These are phyloP conservation scores for Callipepla californica DNA, from an alignment of 2,113 vertebrate genomes.

Conservation along the genomic window DNA sequence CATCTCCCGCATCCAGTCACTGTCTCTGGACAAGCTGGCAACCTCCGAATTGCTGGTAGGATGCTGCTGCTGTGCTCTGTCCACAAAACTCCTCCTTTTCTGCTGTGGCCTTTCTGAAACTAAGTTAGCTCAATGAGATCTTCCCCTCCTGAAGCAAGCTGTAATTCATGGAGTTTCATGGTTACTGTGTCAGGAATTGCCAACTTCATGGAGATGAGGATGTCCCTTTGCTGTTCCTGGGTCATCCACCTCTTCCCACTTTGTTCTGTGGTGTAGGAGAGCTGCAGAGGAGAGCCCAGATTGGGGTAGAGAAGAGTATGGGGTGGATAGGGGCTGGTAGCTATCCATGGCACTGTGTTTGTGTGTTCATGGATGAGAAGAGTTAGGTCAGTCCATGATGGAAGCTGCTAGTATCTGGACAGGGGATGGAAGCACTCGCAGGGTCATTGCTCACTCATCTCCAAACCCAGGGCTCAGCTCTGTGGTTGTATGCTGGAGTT, in stretches of 20 bases:
- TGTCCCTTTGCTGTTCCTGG: not conserved
- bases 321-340: not conserved
- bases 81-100: not conserved
- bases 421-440: not conserved
- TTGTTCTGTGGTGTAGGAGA: not conserved
- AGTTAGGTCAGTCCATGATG: not conserved
- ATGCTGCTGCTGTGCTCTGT: not conserved
- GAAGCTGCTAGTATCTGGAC: not conserved
- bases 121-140: not conserved
- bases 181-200: not conserved
- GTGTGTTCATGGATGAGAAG: not conserved
- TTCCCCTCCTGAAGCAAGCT: not conserved
- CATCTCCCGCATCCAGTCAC: slow-evolving; percentile 73
- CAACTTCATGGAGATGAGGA: not conserved
- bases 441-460: not conserved
- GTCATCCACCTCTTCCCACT: not conserved
- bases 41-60: slow-evolving; percentile 80
- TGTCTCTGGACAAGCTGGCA: slow-evolving; percentile 78
- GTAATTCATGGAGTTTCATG: not conserved
- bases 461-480: not conserved
- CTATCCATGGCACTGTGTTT: not conserved
- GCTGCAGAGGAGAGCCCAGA: not conserved
- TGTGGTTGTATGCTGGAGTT: not conserved
- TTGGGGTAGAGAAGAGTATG: not conserved
- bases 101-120: not conserved